Conservation (phyloP, 2,888 invertebrate genomes). For the Drosophila vallismaia region DNA sequence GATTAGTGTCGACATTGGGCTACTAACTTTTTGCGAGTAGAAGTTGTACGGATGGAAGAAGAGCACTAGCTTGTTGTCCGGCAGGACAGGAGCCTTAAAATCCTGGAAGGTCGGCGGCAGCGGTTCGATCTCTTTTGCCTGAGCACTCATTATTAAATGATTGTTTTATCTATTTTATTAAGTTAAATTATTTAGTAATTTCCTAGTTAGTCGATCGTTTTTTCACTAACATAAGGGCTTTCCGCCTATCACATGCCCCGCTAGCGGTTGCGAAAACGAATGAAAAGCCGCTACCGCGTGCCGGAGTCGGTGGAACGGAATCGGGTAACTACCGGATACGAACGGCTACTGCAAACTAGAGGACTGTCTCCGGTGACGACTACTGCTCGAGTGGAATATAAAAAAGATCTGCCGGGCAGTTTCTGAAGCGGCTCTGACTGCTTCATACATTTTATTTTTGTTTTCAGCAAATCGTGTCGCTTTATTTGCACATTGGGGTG, state of each 20-base stretch:
- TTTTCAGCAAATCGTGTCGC: slow-evolving; percentile 37
- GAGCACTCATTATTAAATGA: slow-evolving; percentile 51
- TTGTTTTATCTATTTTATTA: not conserved
- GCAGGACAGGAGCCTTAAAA: slow-evolving; percentile 79
- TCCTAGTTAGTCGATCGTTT: slow-evolving; percentile 14
- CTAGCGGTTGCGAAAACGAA: slow-evolving; percentile 12
- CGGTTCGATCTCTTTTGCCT: slow-evolving; percentile 38
- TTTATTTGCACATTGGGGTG: slow-evolving; percentile 1
- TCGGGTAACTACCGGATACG: slow-evolving; percentile 15
- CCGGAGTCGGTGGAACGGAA: slow-evolving; percentile 12
- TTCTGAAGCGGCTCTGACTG: slow-evolving; percentile 25
- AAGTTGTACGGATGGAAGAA: slow-evolving; percentile 90
- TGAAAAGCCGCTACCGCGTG: slow-evolving; percentile 36
- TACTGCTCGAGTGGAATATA: slow-evolving; percentile 25
- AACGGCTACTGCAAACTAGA: slow-evolving; percentile 32
- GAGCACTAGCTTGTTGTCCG: slow-evolving; percentile 85
- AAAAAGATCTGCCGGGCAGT: slow-evolving; percentile 11
- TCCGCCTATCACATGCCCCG: slow-evolving; percentile 64
- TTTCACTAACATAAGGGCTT: slow-evolving; percentile 21
- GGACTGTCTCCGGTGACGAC: slow-evolving; percentile 22
- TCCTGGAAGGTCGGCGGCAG: slow-evolving; percentile 47
- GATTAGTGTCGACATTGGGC: slow-evolving; percentile 12
- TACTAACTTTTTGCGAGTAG: slow-evolving; percentile 90
- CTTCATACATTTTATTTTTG: slow-evolving; percentile 66
- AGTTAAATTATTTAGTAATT: slow-evolving; percentile 1